phyloP scores from a whole-genome alignment of 2,888 invertebrate genomes.

The Pediacus dermestoides region DNA sequence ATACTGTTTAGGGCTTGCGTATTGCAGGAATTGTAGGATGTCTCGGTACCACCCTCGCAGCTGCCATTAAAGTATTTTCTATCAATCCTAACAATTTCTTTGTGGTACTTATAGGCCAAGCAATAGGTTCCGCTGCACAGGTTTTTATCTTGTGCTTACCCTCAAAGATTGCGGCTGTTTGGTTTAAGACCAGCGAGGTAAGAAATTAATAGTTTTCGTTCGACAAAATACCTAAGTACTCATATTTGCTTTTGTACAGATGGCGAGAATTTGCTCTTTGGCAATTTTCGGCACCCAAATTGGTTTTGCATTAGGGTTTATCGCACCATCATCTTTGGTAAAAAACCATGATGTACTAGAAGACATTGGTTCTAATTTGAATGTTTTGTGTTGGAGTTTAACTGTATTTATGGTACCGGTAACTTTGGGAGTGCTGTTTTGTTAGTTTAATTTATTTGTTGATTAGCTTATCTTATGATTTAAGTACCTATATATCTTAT shows the following conservation, averaged over 20 bases:
- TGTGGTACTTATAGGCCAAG: conserved; percentile 84
- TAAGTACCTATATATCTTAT: no score
- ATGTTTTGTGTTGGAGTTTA: conserved; percentile 54
- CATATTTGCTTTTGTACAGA: conserved; percentile 21
- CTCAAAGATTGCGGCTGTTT: conserved; percentile 87
- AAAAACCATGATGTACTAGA: conserved; percentile 32
- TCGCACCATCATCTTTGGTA: conserved; percentile 61
- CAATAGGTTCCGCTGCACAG: conserved; percentile 78
- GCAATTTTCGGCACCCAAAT: conserved; percentile 73
- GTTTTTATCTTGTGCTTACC: conserved; percentile 90
- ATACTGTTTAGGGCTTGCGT: conserved; percentile 66
- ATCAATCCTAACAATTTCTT: conserved; percentile 77
- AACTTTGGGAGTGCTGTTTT: conserved; percentile 18
- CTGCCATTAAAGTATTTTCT: conserved; percentile 86
- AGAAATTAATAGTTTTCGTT: no score
- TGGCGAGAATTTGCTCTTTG: conserved; percentile 65
- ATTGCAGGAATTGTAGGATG: conserved; percentile 76
- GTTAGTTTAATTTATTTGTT: conserved; percentile 16
- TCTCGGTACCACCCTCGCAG: conserved; percentile 78
- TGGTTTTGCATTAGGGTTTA: conserved; percentile 68
- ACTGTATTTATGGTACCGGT: conserved; percentile 53
- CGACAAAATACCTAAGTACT: no score
- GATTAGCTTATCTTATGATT: neutral
- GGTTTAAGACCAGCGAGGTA: conserved; percentile 94
- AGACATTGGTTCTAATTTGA: conserved; percentile 45